A percentile compares a stretch with the other conserved stretches of the same genome.
These are phyloP conservation scores for Rhyacichthys aspro DNA, from an alignment of 2,797 vertebrate species.

Conservation along the genomic window DNA sequence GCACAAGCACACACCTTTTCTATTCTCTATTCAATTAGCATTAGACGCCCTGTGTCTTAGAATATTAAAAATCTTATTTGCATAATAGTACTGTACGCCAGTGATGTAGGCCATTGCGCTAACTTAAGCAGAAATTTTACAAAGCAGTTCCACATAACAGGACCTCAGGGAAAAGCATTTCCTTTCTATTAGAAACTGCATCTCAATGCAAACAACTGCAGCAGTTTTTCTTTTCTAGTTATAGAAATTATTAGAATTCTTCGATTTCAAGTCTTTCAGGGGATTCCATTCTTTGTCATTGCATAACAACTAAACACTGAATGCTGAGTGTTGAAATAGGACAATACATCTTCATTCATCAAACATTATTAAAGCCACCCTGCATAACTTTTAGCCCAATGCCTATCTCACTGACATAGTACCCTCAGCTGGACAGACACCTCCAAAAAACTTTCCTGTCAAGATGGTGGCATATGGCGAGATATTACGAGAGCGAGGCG, in stretches of 20 bases:
- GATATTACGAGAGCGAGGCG: too few relatives aligned
- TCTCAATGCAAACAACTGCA: constrained; percentile 61
- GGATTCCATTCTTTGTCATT: too few relatives aligned
- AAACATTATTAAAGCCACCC: too few relatives aligned
- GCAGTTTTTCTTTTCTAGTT: constrained; percentile 47
- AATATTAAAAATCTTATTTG: constrained; percentile 55
- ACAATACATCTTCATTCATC: too few relatives aligned
- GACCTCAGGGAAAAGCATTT: constrained; percentile 44
- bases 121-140: constrained; percentile 54
- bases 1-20: constrained; percentile 18
- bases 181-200: constrained; percentile 53
- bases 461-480: too few relatives aligned
- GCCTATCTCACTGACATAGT: too few relatives aligned
- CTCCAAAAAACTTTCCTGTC: too few relatives aligned
- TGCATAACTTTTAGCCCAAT: too few relatives aligned
- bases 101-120: constrained; percentile 44
- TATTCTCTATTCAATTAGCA: constrained; percentile 56
- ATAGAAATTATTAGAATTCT: neutral
- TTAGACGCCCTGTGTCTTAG: constrained; percentile 36
- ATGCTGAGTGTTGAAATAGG: too few relatives aligned
- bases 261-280: neutral
- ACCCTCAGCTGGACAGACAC: too few relatives aligned
- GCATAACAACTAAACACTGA: too few relatives aligned
- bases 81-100: constrained; percentile 51
- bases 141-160: constrained; percentile 48